Conservation (phyloP, 2,113 vertebrate genomes). For the Notechis scutatus region DNA sequence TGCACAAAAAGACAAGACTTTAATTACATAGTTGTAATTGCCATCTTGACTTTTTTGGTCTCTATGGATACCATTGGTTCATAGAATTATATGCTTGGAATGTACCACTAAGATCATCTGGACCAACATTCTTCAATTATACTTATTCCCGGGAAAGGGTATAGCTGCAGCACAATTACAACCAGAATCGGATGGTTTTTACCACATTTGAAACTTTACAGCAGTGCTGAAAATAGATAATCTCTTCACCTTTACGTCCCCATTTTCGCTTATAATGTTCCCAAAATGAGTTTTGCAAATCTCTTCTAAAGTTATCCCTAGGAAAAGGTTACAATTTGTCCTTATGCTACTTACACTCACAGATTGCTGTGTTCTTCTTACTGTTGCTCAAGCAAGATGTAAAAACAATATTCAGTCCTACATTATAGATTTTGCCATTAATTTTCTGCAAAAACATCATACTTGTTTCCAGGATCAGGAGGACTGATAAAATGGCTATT, state of each 20-base stretch:
- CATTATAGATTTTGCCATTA: neutral
- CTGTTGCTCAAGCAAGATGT: neutral
- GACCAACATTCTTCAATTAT: neutral
- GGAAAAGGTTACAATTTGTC: neutral
- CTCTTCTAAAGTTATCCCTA: neutral
- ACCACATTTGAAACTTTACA: neutral
- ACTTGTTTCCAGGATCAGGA: neutral
- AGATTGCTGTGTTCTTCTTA: neutral
- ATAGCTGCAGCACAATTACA: neutral
- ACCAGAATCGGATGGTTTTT: neutral
- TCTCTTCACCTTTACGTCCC: neutral
- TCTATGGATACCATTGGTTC: neutral
- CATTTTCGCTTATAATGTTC: neutral
- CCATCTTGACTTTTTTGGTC: neutral
- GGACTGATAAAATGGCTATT: neutral
- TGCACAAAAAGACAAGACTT: neutral
- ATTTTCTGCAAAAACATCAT: neutral
- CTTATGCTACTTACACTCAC: neutral
- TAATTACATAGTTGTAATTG: neutral
- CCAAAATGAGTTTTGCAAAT: neutral
- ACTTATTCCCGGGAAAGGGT: neutral
- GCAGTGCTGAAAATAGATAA: neutral
- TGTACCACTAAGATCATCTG: neutral
- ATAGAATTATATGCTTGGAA: neutral
- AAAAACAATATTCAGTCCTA: neutral